These are phyloP conservation scores for Phenganax stokvisi DNA, from an alignment of 92 coral and sea anemone genomes.

Conservation along the genomic window DNA sequence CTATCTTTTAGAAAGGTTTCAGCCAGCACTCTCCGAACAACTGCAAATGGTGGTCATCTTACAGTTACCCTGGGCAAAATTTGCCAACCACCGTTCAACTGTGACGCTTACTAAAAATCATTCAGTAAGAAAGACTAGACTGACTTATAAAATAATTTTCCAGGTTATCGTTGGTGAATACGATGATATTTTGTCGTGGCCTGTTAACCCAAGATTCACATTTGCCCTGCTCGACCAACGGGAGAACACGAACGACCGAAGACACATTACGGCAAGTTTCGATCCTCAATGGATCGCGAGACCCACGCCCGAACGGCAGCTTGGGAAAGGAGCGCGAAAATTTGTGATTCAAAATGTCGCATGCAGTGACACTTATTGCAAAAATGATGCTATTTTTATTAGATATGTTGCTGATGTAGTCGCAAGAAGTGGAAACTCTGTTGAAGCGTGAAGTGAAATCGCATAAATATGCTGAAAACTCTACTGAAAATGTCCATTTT, in stretches of 20 bases:
- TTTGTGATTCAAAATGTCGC: slow-evolving; percentile 83
- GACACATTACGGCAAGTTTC: slow-evolving; percentile 75
- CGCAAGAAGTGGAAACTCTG: neutral
- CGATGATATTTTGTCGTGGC: slow-evolving; percentile 87
- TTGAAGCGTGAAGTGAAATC: neutral
- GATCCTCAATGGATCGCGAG: slow-evolving; percentile 90
- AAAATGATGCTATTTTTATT: slow-evolving; percentile 69
- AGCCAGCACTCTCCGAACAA: no score
- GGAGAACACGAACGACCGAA: slow-evolving; percentile 58
- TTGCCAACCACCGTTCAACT: no score
- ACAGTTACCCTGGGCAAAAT: no score
- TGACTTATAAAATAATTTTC: neutral
- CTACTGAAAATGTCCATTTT: neutral
- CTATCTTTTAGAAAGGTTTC: no score
- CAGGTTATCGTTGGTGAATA: slow-evolving; percentile 93
- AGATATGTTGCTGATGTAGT: slow-evolving; percentile 18
- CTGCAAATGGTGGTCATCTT: no score
- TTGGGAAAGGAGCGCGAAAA: slow-evolving; percentile 94
- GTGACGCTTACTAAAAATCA: neutral
- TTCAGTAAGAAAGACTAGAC: no score
- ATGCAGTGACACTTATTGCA: slow-evolving; percentile 67
- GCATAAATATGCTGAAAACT: neutral
- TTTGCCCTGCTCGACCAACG: slow-evolving; percentile 90
- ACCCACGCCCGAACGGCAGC: slow-evolving; percentile 84
- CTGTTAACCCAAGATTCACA: slow-evolving; percentile 78